phyloP scores from a whole-genome alignment of 2,888 invertebrate species.

The Stegophylla sp. region DNA sequence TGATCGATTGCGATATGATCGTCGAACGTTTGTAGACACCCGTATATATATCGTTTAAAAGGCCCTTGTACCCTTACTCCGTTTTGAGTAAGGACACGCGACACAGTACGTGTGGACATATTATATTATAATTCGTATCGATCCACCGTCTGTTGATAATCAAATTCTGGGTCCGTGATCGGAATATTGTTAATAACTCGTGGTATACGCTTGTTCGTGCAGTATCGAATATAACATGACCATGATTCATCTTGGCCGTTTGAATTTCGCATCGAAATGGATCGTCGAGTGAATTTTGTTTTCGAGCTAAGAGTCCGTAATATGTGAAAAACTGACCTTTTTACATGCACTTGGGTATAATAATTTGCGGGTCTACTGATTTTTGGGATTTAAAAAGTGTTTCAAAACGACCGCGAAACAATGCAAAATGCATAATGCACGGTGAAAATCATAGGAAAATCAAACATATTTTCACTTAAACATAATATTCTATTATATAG shows the following conservation, averaged over 20 bases:
- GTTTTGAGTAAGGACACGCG: conserved; percentile 43
- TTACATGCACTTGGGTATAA: conserved; percentile 19
- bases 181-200: conserved; percentile 32
- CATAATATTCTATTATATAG: background rate
- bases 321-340: conserved; percentile 33
- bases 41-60: conserved; percentile 50
- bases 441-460: too few species aligned
- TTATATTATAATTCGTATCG: conserved; percentile 46
- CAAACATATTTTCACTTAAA: background rate
- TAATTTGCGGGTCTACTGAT: background rate
- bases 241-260: conserved; percentile 48
- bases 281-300: conserved; percentile 40
- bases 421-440: too few species aligned
- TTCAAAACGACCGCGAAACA: background rate
- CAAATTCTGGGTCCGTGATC: conserved; percentile 39
- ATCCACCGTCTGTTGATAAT: background rate
- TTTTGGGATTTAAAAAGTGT: background rate
- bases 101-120: conserved; percentile 50
- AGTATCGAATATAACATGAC: conserved; percentile 25
- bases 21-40: background rate
- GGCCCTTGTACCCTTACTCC: conserved; percentile 41
- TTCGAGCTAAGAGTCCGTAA: conserved; percentile 37
- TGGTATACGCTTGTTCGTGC: too few species aligned
- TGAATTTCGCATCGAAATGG: conserved; percentile 47
- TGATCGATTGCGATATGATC: conserved; percentile 43